These are phyloP conservation scores for Heliconius erato DNA, from an alignment of 2,888 invertebrate genomes.

Conservation along the genomic window DNA sequence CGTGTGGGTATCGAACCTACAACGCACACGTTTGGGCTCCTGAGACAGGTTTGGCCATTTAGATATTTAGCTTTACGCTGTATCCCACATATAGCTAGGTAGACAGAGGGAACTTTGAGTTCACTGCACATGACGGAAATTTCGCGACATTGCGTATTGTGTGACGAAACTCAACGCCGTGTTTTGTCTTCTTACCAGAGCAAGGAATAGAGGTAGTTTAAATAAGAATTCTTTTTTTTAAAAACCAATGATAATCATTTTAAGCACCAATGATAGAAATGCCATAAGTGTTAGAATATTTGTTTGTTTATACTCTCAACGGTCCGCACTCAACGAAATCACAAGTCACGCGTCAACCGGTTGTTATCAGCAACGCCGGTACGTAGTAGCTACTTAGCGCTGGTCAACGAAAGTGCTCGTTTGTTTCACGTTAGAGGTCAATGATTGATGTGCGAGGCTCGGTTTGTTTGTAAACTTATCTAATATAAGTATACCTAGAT, in stretches of 20 bases:
- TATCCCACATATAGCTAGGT: neutral
- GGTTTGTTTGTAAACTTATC: conserved; percentile 16
- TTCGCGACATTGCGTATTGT: neutral
- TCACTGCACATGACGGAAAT: neutral
- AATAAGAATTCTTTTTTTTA: no score
- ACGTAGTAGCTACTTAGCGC: neutral
- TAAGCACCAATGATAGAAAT: neutral
- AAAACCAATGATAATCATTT: no score
- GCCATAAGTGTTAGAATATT: neutral
- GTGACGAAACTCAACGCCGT: neutral
- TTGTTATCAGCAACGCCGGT: neutral
- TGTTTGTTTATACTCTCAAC: neutral
- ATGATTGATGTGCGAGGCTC: conserved; percentile 13
- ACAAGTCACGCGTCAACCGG: conserved; percentile 25
- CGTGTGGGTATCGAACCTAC: no score
- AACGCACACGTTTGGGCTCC: no score
- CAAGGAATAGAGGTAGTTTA: neutral
- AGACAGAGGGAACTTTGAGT: neutral
- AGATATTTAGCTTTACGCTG: neutral
- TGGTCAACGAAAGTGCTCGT: conserved; percentile 22
- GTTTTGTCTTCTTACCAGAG: neutral
- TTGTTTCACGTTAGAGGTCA: conserved; percentile 29
- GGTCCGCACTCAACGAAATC: conserved; percentile 11
- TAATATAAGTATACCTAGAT: neutral
- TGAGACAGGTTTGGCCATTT: no score